Conservation (phyloP, 2,797 vertebrate genomes). For the Rhinichthys osculus region DNA sequence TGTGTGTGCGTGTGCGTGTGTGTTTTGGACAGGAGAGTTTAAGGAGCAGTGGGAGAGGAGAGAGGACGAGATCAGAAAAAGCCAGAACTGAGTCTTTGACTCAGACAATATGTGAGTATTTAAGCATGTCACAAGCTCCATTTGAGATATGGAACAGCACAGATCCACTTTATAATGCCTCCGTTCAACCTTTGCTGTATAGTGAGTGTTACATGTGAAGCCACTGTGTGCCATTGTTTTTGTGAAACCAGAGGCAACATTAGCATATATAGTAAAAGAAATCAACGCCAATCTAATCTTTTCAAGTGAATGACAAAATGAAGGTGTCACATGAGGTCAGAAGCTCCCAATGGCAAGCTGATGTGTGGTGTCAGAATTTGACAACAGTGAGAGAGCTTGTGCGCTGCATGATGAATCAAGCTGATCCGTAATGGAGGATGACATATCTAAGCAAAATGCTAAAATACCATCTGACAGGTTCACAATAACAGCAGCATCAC, state of each 20-base stretch:
- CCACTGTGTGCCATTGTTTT: conserved; percentile 43
- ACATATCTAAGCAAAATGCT: conserved; percentile 75
- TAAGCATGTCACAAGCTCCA: conserved; percentile 55
- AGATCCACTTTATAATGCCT: conserved; percentile 64
- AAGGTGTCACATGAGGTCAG: conserved; percentile 79
- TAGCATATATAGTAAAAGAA: conserved; percentile 83
- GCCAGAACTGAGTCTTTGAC: not conserved
- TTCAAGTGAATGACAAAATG: conserved; percentile 77
- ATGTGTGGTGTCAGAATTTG: conserved; percentile 68
- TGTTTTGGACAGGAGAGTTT: not conserved
- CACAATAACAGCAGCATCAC: conserved; percentile 61
- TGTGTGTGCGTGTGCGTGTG: too few relatives aligned
- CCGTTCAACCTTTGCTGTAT: conserved; percentile 55
- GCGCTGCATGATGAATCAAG: conserved; percentile 44
- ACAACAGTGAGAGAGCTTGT: conserved; percentile 47
- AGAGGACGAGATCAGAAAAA: not conserved
- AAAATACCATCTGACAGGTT: conserved; percentile 75
- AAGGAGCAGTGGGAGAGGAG: not conserved
- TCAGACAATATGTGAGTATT: conserved; percentile 10
- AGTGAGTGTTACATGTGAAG: conserved; percentile 15
- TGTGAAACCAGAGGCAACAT: conserved; percentile 60
- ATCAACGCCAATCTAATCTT: conserved; percentile 77
- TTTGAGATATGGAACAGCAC: conserved; percentile 72
- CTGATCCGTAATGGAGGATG: conserved; percentile 78
- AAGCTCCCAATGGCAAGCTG: conserved; percentile 67